These are phyloP conservation scores for Enteromius treurensis DNA, from an alignment of 2,797 vertebrate genomes.

Conservation along the genomic window DNA sequence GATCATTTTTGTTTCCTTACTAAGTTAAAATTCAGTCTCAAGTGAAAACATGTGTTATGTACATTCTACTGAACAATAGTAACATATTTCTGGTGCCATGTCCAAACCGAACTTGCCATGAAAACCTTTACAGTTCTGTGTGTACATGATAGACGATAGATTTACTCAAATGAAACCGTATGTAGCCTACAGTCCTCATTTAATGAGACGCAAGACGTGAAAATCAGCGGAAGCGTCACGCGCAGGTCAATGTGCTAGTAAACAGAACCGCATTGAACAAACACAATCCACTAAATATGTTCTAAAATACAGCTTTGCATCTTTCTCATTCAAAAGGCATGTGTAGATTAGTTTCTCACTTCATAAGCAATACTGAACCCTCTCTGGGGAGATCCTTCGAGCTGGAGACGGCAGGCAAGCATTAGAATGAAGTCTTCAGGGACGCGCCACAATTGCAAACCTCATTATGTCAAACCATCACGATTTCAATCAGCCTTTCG, in stretches of 20 bases:
- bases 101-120: too few relatives aligned
- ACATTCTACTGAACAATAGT: too few relatives aligned
- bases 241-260: too few relatives aligned
- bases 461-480: conserved; percentile 51
- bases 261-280: background rate
- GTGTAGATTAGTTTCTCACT: conserved; percentile 26
- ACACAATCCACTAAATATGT: background rate
- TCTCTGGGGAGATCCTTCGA: conserved; percentile 17
- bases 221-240: too few relatives aligned
- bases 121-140: too few relatives aligned
- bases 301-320: background rate
- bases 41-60: background rate
- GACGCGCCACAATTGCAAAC: conserved; percentile 44
- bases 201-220: too few relatives aligned
- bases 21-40: background rate
- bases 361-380: conserved; percentile 17
- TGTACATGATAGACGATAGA: too few relatives aligned
- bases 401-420: conserved; percentile 5
- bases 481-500: conserved; percentile 46
- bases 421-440: conserved; percentile 19
- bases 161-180: too few relatives aligned
- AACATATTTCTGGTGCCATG: too few relatives aligned
- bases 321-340: conserved; percentile 5
- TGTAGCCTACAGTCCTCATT: too few relatives aligned
- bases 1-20: background rate